A percentile compares a stretch with the other conserved stretches of the same genome.
Conservation (phyloP, 2,113 vertebrate species). For the Gavia stellata region DNA sequence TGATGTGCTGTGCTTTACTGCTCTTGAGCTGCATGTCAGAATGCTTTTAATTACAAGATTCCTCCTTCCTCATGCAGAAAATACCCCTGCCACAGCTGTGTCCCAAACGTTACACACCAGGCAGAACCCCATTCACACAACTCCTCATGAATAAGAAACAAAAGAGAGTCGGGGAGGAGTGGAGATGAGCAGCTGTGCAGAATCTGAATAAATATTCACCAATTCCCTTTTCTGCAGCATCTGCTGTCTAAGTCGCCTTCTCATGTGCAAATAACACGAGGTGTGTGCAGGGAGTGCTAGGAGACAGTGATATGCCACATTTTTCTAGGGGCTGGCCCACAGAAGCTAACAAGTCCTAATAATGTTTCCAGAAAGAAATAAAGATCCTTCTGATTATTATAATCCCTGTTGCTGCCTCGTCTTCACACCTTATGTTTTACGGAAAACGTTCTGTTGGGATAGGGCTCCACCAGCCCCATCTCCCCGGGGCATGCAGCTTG, state of each 20-base stretch:
- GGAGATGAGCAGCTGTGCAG: conserved; percentile 50
- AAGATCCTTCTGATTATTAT: background rate
- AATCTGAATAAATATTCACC: conserved; percentile 52
- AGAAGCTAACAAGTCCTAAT: background rate
- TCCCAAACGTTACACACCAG: background rate
- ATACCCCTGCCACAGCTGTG: conserved; percentile 37
- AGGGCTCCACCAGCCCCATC: background rate
- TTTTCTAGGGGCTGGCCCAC: background rate
- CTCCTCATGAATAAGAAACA: conserved; percentile 54
- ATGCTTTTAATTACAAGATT: conserved; percentile 30
- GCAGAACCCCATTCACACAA: conserved; percentile 38
- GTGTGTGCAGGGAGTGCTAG: background rate
- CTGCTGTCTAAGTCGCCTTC: conserved; percentile 18
- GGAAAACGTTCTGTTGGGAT: background rate
- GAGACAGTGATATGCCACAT: background rate
- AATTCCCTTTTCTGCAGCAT: conserved; percentile 27
- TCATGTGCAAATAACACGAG: conserved; percentile 9
- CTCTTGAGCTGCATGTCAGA: conserved; percentile 5
- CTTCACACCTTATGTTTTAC: background rate
- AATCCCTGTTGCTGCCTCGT: background rate
- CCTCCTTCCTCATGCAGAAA: background rate
- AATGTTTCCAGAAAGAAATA: background rate
- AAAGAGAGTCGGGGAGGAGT: conserved; percentile 33
- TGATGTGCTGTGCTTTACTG: background rate
- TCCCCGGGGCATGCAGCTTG: background rate